Evolutionary conservation across 2,113 vertebrate genomes (phyloP).

Genomic region (Alethe castanea): DNA sequence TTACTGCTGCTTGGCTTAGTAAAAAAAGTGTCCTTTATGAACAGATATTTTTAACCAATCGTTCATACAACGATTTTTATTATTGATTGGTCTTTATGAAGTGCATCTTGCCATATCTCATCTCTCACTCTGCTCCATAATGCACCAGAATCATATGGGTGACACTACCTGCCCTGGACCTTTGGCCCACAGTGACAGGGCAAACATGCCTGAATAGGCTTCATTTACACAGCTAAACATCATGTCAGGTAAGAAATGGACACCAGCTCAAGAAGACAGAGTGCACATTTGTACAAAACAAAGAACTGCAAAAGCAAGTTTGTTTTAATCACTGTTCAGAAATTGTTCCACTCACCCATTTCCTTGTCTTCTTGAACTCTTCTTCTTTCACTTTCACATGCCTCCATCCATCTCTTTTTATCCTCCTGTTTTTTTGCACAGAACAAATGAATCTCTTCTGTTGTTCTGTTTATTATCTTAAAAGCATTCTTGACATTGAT

Average conservation of each 20-base stretch:
- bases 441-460: slow-evolving; percentile 83
- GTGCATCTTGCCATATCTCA: background rate
- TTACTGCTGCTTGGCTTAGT: background rate
- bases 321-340: background rate
- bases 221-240: background rate
- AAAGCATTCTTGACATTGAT: slow-evolving; percentile 85
- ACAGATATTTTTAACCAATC: background rate
- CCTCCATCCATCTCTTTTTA: slow-evolving; percentile 91
- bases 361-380: slow-evolving; percentile 91
- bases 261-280: background rate
- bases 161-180: rapidly evolving
- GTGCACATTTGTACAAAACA: background rate
- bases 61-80: background rate
- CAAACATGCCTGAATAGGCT: background rate
- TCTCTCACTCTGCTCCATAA: background rate
- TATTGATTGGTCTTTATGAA: background rate
- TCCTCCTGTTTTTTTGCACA: slow-evolving; percentile 90
- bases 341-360: slow-evolving; percentile 82
- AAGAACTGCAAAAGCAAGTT: background rate
- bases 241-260: background rate
- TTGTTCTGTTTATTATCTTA: slow-evolving; percentile 79
- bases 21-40: background rate
- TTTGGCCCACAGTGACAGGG: background rate
- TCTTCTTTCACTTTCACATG: slow-evolving; percentile 82
- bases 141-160: background rate